Evolutionary conservation across 30 jellyfish, hydroid and myxozoan species (phyloP).

Genomic region (Aurelia coerulea): DNA sequence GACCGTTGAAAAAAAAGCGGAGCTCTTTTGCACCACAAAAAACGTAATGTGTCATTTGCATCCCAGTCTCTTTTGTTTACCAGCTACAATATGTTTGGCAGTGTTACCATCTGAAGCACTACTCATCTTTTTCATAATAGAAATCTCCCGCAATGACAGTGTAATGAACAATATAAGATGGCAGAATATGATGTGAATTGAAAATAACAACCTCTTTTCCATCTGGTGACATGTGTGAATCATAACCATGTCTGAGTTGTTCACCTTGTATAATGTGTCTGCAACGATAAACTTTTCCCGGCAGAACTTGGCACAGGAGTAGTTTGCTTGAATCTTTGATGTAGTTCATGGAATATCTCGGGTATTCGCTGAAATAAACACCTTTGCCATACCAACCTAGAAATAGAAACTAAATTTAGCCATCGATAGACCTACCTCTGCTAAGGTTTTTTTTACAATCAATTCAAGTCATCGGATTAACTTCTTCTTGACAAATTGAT

Average conservation of each 20-base stretch:
- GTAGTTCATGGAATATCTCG: constrained; percentile 75
- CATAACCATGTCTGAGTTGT: constrained; percentile 57
- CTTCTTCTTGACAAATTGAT: no score
- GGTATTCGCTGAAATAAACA: constrained; percentile 86
- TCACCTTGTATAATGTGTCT: constrained; percentile 63
- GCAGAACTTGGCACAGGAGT: constrained; percentile 77
- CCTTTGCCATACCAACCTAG: constrained; percentile 85
- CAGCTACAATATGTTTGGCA: neutral
- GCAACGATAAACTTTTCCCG: constrained; percentile 73
- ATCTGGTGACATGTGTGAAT: constrained; percentile 83
- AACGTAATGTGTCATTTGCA: no score
- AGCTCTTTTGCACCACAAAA: no score
- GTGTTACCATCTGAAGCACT: neutral
- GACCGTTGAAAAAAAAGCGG: no score
- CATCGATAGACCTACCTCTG: no score
- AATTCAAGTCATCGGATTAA: no score
- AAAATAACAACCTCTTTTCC: constrained; percentile 76
- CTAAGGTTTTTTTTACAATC: no score
- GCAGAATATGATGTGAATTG: constrained; percentile 75
- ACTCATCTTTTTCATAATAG: constrained; percentile 61
- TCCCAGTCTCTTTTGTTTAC: no score
- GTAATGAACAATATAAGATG: constrained; percentile 76
- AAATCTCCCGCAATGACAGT: constrained; percentile 53
- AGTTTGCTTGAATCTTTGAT: constrained; percentile 56
- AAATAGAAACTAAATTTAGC: neutral